These are phyloP conservation scores for Lasioglossum leucozonium DNA, from an alignment of 2,888 invertebrate genomes.

Conservation along the genomic window DNA sequence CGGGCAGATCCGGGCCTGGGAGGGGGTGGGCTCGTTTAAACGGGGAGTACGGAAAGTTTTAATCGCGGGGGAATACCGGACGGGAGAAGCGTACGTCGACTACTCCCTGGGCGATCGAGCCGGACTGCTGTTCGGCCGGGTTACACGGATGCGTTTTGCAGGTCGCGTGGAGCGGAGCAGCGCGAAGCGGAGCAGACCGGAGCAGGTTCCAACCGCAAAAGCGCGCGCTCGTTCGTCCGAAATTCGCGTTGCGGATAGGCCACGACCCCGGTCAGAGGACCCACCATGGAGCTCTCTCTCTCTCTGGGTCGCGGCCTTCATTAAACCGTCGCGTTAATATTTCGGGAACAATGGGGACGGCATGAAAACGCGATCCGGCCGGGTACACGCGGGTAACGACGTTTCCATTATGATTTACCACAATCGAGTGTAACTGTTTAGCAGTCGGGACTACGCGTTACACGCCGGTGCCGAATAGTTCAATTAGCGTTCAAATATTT, in stretches of 20 bases:
- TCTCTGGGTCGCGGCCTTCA: conserved; percentile 29
- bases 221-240: background rate
- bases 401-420: conserved; percentile 74
- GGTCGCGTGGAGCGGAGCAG: background rate
- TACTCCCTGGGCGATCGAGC: conserved; percentile 9
- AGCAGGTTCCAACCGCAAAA: background rate
- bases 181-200: background rate
- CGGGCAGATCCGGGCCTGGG: background rate
- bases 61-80: conserved; percentile 9
- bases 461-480: conserved; percentile 68
- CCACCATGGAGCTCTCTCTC: background rate
- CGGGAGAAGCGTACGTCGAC: conserved; percentile 1
- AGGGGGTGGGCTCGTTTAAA: conserved; percentile 10
- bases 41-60: conserved; percentile 38
- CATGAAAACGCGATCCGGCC: conserved; percentile 58
- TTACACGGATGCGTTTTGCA: conserved; percentile 14
- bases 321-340: conserved; percentile 60
- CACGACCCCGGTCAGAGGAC: conserved; percentile 9
- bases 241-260: background rate
- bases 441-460: conserved; percentile 48
- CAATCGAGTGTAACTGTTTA: conserved; percentile 74
- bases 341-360: conserved; percentile 53
- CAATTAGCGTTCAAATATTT: conserved; percentile 75
- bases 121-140: background rate
- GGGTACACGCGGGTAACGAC: conserved; percentile 57